Evolutionary conservation across 2,797 vertebrate genomes (phyloP).

Genomic region (Gymnothorax reevesii): DNA sequence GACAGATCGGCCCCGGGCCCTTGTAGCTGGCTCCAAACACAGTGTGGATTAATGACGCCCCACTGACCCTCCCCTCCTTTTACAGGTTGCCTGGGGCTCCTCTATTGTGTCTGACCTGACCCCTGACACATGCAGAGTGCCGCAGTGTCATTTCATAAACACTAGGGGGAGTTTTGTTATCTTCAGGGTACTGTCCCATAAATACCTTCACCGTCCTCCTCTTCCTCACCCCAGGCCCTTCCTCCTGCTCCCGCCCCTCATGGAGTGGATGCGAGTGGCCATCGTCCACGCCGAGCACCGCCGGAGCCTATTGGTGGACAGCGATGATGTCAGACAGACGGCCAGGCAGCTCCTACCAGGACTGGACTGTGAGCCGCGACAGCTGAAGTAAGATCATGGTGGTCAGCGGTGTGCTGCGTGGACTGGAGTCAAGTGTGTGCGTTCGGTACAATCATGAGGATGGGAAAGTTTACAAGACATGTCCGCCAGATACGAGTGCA

Average conservation of each 20-base stretch:
- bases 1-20: conserved; percentile 2
- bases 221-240: conserved; percentile 74
- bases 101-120: conserved; percentile 8
- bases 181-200: neutral
- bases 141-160: neutral
- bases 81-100: neutral
- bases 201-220: neutral
- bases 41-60: neutral
- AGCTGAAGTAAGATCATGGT: conserved; percentile 77
- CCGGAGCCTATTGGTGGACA: conserved; percentile 90
- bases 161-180: neutral
- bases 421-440: neutral
- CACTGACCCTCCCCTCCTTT: neutral
- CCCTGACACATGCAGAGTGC: neutral
- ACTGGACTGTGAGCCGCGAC: conserved; percentile 90
- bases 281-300: conserved; percentile 90
- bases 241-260: conserved; percentile 86
- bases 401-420: neutral
- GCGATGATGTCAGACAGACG: conserved; percentile 87
- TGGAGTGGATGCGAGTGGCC: conserved; percentile 92
- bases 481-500: neutral
- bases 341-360: conserved; percentile 86
- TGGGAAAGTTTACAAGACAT: neutral
- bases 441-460: neutral
- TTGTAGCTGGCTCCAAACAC: neutral